Evolutionary conservation across 2,113 vertebrate species (phyloP), one percentile per base, ranked within the genome.

Genomic region (Narcine bancroftii): DNA sequence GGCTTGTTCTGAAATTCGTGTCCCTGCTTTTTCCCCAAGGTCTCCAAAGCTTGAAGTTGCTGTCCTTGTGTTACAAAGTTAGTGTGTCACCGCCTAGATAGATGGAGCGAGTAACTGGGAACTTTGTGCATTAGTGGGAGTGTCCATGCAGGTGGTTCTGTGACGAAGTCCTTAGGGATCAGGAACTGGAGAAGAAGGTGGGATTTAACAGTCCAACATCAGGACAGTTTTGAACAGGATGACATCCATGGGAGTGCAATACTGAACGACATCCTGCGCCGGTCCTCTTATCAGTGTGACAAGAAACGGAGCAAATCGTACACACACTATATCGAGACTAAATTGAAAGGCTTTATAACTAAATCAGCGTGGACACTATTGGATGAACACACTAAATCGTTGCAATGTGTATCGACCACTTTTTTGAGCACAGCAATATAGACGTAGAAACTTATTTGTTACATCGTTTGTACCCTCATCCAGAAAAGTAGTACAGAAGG

Each of bases 101-200:
- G n/a, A n/a, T n/a, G 21, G 50, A 56, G n/a, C 15, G 81, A 17
- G 4, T 56, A 60, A 42, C 15, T 17, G 13, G 17, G 75, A 39
- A 87, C 81, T 83, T 60, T 24, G 79, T 45, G 53, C 36, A 36
- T 53, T 15, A 63, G 2, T 63, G 53, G 81, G 81, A 60, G 81
- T 63, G 81, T 63, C n/a, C 81, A 60, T 36, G 21, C 53, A 87
- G 81, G 81, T 87, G 81, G 53, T 17, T 87, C 53, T n/a, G 53
- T 85, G 81, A 85, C 81, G 81, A 19, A 85, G 26, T 60, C 81
- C 53, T 36, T 33, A 29, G 53, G n/a, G 33, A 85, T 36, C 81
- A 33, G 29, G 81, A n/a, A 53, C 33, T 19, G 50, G 9, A 26
- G 29, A 85, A 60, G 33, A 17, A 15, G 33, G 53, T 21, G 53